Evolutionary conservation across 2,888 invertebrate species (phyloP), one percentile per base, ranked within the genome.

Genomic region (Drosophila pseudotakahashii): DNA sequence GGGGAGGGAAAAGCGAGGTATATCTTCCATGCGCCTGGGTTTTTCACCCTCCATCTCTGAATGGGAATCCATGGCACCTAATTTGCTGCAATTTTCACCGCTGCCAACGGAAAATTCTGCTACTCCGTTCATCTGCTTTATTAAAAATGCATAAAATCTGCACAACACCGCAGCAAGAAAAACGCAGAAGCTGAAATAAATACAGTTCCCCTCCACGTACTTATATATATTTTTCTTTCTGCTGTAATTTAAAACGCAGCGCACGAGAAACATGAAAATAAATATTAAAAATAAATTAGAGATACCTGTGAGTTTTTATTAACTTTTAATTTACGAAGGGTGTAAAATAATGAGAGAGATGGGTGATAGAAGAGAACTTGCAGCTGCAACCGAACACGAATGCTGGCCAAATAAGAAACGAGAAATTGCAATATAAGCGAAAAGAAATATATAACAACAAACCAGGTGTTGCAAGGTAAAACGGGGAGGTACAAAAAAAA

Each of bases 211-310:
- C 10, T 16, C 32, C 10, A 34, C 32, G 10, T 34, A 16, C 26
- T 26, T 37, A 53, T 9, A 53, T 6, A 10, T 6, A 11, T 11
- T 39, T 30, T 26, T 39, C 16, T 32, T 36, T 47, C 7, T 59
- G 82, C 41, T 66, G 67, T 67, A 80, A 80, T 78, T 80, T 64
- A 72, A 67, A 84, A 83, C 84, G 84, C 81, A 72, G 69, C 66
- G 54, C 34, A 34, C 37, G 59, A 45, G 55, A 53, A 61, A 44
- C 71, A 79, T 78, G 68, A 68, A 88, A 82, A 85, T 82, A 86
- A 80, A 78, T 82, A 82, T 88, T 71, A 88, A 86, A 88, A 86
- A 86, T 77, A 84, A 86, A 88, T 84, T 81, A 88, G 76, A 82
- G 75, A 83, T 83, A 77, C 81, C 77, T 73, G 87, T 63, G 74